phyloP scores from a whole-genome alignment of 1,140 invertebrate genomes.

The Drosophila nigrodunni region DNA sequence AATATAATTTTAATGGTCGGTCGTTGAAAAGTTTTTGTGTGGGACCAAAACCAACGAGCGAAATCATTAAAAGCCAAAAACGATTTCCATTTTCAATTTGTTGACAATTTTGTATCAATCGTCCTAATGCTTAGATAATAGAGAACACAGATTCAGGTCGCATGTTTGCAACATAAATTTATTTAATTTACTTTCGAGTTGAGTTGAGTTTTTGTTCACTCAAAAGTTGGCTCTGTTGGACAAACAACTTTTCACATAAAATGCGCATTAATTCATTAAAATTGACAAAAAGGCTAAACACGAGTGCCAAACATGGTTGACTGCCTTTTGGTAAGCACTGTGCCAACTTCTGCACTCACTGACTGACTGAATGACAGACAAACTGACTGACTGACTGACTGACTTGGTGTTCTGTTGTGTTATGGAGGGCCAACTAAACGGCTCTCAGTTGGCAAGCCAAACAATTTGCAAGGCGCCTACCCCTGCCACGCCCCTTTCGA shows the following conservation, averaged over 20 bases:
- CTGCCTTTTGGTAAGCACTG: constrained; percentile 56
- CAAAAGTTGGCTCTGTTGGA: constrained; percentile 19
- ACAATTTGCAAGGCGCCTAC: constrained; percentile 66
- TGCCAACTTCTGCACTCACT: constrained; percentile 59
- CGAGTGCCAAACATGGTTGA: constrained; percentile 64
- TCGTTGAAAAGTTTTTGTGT: constrained; percentile 24
- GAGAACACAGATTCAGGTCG: constrained; percentile 39
- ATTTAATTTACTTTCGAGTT: constrained; percentile 70
- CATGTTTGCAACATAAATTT: constrained; percentile 61
- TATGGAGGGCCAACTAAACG: constrained; percentile 68
- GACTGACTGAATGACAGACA: constrained; percentile 29
- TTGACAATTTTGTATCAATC: constrained; percentile 73
- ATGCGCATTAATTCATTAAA: constrained; percentile 83
- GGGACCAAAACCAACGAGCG: constrained; percentile 28
- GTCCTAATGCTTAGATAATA: constrained; percentile 76
- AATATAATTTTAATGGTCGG: constrained; percentile 75
- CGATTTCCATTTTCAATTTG: constrained; percentile 76
- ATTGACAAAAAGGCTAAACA: constrained; percentile 77
- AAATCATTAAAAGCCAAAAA: constrained; percentile 64
- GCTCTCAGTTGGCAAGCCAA: constrained; percentile 68
- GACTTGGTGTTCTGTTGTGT: constrained; percentile 62
- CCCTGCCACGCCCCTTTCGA: neutral
- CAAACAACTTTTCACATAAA: constrained; percentile 77
- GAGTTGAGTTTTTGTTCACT: constrained; percentile 30
- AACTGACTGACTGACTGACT: constrained; percentile 30